A percentile compares a stretch with the other conserved stretches of the same genome.
phyloP scores from a whole-genome alignment of 2,113 vertebrate species.

The Tragelaphus strepsiceros region DNA sequence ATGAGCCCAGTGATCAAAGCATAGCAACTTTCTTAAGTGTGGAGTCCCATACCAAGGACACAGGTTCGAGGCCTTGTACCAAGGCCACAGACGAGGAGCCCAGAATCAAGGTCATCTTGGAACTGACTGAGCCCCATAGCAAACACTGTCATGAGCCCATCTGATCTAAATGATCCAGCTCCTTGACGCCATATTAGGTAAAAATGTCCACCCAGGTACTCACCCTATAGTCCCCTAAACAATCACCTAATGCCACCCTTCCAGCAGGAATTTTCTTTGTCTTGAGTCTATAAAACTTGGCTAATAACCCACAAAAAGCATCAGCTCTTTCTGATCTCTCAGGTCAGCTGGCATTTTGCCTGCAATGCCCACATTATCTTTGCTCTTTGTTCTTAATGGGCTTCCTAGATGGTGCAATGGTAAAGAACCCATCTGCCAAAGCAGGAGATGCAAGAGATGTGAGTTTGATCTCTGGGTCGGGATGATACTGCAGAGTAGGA shows the following conservation, averaged over 20 bases:
- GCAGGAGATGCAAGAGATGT: not conserved
- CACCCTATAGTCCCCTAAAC: not conserved
- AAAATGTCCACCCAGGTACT: not conserved
- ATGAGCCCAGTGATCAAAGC: not conserved
- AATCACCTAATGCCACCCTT: not conserved
- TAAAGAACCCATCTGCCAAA: not conserved
- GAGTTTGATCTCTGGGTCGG: not conserved
- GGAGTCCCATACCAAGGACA: not conserved
- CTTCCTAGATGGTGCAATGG: not conserved
- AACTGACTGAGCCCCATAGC: not conserved
- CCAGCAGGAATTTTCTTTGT: not conserved
- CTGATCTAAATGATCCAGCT: not conserved
- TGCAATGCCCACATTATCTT: not conserved
- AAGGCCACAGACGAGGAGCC: not conserved
- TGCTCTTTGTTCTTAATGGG: not conserved
- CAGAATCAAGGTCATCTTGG: not conserved
- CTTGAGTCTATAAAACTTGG: not conserved
- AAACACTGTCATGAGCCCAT: not conserved
- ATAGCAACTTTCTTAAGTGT: not conserved
- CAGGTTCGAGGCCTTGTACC: not conserved
- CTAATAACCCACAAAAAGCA: not conserved
- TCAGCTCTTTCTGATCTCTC: not conserved
- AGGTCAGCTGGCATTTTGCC: not conserved
- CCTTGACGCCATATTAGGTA: not conserved
- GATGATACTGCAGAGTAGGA: not conserved